Evolutionary conservation across 2,797 vertebrate genomes (phyloP), one percentile per base, ranked within the genome.

Genomic region (Australoheros facetus): DNA sequence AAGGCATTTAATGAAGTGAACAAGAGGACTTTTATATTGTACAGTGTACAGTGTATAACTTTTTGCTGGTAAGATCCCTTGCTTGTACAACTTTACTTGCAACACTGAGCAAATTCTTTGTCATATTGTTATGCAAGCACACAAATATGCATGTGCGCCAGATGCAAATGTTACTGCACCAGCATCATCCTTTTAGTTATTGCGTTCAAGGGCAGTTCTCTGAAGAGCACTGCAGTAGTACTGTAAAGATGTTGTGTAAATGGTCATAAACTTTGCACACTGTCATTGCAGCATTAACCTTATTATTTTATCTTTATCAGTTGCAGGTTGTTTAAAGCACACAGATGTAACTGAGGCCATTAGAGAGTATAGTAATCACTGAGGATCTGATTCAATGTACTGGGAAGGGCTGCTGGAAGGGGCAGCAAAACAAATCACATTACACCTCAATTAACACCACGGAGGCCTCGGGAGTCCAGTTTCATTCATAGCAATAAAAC

Each of bases 401-500:
- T 89, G 87, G 86, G 84, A 86, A 84, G 69, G 86, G 86, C 81
- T 88, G 79, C 79, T 79, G 70, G 81, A 90, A 90, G 84, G 75
- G 79, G 87, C 89, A 75, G 88, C 87, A 91, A 92, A 93, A 94
- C 92, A 94, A 94, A 93, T 89, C 87, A 87, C 88, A 91, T 91
- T 91, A 93, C 85, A 92, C 91, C 91, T 92, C 90, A 92, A 91
- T 94, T 94, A 94, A 92, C 87, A 91, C 88, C 75, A 64, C 17
- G 19, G 75, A 89, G 70, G 85, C 82, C 90, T 89, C 91, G 62
- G 71, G 88, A 87, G 89, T 80, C 80, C 72, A 73, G 75, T 91
- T 82, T 89, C 34, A 76, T 76, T 87, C 83, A 71, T 82, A 48
- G 88, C 88, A 81, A 86, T 87, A 88, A 85, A 89, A 79, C 75